Evolutionary conservation across 2,888 invertebrate species (phyloP), one percentile per base, ranked within the genome.

Genomic region (Diaphora mendica): DNA sequence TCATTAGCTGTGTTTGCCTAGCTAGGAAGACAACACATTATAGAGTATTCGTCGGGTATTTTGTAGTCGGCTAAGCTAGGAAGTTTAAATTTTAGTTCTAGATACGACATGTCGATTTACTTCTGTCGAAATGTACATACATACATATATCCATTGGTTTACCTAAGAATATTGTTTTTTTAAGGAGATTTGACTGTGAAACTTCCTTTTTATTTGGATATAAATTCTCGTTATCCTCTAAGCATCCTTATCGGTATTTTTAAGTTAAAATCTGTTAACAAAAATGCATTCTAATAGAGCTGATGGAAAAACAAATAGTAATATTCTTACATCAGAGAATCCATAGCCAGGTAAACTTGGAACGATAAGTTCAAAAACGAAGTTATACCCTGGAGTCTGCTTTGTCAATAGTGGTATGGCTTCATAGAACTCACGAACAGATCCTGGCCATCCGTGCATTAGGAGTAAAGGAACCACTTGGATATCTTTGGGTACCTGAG

Each of bases 361-460:
- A 0, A 93, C 95, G 5, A 97, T 91, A 70, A 97, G 91, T 88
- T 97, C 97, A 80, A 97, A 97, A 0, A 96, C 93, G 68, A 94
- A 94, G 85, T 94, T 88, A 42, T 90, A 89, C 0, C 92, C 92
- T 23, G 88, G 83, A 0, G 78, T 91, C 0, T 96, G 96, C 7
- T 94, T 95, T 0, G 96, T 92, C n/a, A 98, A 92, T 67, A 97
- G 87, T 0, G 98, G 98, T 71, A 98, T 97, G 0, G 98, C 91
- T 73, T 97, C 97, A 86, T 97, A 97, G 91, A 98, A 98, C 92
- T 99, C 99, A n/a, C 97, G 95, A 3, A 98, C 96, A 0, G 98
- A 98, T 0, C 98, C 98, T 0, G 99, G 98, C 99, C 99, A 99
- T 62, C 99, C 99, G 89, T 99, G 99, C 26, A 98, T 91, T 68